phyloP scores from a whole-genome alignment of 2,888 invertebrate genomes.

The Ischnus inquisitorius region DNA sequence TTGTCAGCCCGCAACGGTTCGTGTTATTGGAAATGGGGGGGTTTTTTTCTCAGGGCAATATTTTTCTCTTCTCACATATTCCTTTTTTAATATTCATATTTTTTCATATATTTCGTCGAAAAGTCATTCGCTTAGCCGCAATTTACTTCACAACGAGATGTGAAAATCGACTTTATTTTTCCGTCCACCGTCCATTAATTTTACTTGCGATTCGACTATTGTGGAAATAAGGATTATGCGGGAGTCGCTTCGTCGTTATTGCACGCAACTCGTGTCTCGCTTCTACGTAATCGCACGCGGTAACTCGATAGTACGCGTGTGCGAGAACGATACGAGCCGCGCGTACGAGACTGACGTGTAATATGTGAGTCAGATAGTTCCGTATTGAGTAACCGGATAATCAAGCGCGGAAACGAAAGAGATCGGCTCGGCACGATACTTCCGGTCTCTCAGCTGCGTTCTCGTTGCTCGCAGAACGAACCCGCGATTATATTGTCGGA shows the following conservation, averaged over 20 bases:
- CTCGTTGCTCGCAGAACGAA: constrained; percentile 8
- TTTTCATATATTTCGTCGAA: no score
- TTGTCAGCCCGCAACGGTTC: no score
- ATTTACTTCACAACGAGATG: no score
- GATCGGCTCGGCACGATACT: constrained; percentile 11
- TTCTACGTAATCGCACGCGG: constrained; percentile 4
- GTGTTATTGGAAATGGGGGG: no score
- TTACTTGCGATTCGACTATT: background rate
- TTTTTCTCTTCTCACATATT: no score
- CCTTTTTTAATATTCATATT: no score
- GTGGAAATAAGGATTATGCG: background rate
- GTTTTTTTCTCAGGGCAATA: no score
- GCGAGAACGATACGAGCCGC: constrained; percentile 15
- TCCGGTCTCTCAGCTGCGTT: constrained; percentile 23
- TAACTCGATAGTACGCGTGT: constrained; percentile 9
- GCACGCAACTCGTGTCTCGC: background rate
- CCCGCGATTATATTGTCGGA: constrained; percentile 37
- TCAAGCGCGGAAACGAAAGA: constrained; percentile 44
- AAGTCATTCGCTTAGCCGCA: no score
- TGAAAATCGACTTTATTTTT: no score
- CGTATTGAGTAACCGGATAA: constrained; percentile 40
- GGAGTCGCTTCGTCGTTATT: background rate
- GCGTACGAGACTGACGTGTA: constrained; percentile 3
- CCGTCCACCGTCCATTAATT: no score
- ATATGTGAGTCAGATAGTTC: constrained; percentile 24